These are phyloP conservation scores for Acrocephalus arundinaceus DNA, from an alignment of 2,113 vertebrate species.

Conservation along the genomic window DNA sequence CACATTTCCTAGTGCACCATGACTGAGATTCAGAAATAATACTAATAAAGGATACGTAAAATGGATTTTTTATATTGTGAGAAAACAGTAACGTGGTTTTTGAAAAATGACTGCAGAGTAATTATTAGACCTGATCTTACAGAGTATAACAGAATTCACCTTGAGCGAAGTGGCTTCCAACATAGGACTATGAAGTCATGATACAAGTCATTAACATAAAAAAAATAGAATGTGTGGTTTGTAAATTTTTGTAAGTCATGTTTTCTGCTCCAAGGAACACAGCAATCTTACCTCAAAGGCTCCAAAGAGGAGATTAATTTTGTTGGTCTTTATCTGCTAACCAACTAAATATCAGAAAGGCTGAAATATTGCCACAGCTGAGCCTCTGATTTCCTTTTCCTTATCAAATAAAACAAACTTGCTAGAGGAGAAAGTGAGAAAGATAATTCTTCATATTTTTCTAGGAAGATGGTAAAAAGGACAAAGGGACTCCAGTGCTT, in stretches of 20 bases:
- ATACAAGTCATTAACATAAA: background rate
- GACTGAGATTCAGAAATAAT: background rate
- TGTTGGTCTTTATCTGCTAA: background rate
- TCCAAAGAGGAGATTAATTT: background rate
- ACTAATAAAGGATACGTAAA: background rate
- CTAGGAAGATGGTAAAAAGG: background rate
- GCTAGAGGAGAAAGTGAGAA: background rate
- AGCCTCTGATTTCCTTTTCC: background rate
- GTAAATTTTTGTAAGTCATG: background rate
- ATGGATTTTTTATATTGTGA: background rate
- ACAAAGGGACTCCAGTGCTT: background rate
- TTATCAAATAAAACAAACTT: background rate
- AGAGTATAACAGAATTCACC: background rate
- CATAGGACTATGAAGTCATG: background rate
- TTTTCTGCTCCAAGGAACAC: background rate
- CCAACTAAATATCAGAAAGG: background rate
- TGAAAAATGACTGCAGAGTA: background rate
- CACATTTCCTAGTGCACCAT: background rate
- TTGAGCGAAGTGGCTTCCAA: background rate
- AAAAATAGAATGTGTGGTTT: fast-evolving
- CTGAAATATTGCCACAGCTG: background rate
- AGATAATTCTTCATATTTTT: background rate
- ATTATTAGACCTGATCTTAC: background rate
- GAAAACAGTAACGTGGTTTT: background rate
- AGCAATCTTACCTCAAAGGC: background rate